Evolutionary conservation across 2,113 vertebrate genomes (phyloP), one percentile per base, ranked within the genome.

Genomic region (Pholis gunnellus): DNA sequence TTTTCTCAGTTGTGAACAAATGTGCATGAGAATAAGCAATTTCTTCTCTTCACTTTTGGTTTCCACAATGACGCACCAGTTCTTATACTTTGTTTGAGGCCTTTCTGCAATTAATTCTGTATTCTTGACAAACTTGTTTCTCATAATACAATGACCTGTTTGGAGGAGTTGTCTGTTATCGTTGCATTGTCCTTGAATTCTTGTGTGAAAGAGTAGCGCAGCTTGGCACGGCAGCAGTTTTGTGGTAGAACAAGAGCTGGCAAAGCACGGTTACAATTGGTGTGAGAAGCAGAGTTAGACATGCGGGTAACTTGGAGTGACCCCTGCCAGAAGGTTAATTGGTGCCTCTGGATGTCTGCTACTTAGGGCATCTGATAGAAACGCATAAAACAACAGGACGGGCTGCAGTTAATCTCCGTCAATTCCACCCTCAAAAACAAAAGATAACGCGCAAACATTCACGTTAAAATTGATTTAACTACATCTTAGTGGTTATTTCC

Each of bases 311-410:
- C 92, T 90, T 34, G 50, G 85, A 90, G 75, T 84, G 90, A 92
- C 88, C 88, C 88, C 88, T 87, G 89, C 89, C 87, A 86, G 82
- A 90, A 92, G 93, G 91, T 94, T 93, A 94, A 95, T 95, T 93
- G 92, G 89, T 89, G 92, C 92, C 88, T 90, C 80, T 92, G 91
- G 91, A 94, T 89, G 89, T 90, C 88, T 82, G 86, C 90, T 80
- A 74, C 89, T 92, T 42, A 46, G 89, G 89, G 79, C 92, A 90
- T 89, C 89, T 88, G 92, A 93, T 90, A 88, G 82, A 82, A 90
- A 73, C 72, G 66, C 77, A 22, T 61, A 64, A 79, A 84, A 84
- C 84, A 86, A 82, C 75, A 86, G 80, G 92, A 83, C 89, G 87
- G 88, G 89, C 79, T 81, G 83, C 89, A 89, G 87, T 87, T 93